Percentiles rank a stretch among this genome's conserved stretches.
phyloP scores from a whole-genome alignment of 2,113 vertebrate genomes.

The Herpetotheres cachinnans region DNA sequence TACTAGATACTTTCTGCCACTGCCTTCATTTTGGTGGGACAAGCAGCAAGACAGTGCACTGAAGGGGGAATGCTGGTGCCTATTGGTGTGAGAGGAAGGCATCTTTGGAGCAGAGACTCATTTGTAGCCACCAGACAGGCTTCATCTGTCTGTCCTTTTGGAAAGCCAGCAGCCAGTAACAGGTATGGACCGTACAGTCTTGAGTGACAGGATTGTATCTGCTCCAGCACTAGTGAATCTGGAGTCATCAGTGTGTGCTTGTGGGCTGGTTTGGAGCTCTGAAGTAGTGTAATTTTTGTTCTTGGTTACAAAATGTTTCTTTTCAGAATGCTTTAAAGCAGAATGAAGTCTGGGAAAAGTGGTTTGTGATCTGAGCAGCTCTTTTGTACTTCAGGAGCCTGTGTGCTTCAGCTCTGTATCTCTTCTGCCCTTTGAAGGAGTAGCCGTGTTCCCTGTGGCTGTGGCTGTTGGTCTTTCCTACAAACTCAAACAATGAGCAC shows the following conservation, averaged over 20 bases:
- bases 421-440: background rate
- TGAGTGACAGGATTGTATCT: background rate
- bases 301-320: constrained; percentile 1
- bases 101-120: background rate
- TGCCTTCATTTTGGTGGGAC: background rate
- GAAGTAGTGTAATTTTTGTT: background rate
- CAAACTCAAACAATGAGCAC: background rate
- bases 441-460: background rate
- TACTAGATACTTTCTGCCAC: background rate
- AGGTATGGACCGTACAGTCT: background rate
- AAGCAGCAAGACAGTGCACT: background rate
- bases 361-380: background rate
- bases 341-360: background rate
- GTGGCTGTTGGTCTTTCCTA: background rate
- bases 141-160: background rate
- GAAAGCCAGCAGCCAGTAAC: background rate
- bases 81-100: background rate
- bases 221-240: background rate
- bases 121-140: background rate
- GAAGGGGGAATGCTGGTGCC: background rate
- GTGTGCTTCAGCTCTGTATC: background rate
- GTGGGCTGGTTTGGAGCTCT: background rate
- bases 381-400: background rate
- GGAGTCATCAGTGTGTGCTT: background rate
- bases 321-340: background rate